A percentile compares a stretch with the other conserved stretches of the same genome.
phyloP scores from a whole-genome alignment of 2,888 invertebrate species.

The Drosophila sordidula region DNA sequence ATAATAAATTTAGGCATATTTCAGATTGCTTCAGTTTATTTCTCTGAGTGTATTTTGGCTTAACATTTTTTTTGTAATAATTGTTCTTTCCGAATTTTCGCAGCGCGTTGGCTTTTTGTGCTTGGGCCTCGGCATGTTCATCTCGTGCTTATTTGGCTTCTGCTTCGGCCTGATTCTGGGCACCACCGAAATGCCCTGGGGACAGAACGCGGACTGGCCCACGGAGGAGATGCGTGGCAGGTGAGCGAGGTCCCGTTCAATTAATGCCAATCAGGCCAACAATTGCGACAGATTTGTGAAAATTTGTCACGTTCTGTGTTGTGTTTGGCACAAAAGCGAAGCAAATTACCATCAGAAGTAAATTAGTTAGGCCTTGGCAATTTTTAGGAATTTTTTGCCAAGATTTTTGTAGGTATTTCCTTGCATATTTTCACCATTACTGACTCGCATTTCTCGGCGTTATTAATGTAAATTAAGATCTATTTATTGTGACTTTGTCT shows the following conservation, averaged over 20 bases:
- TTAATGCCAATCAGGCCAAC: slow-evolving; percentile 55
- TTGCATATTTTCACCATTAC: too few species aligned
- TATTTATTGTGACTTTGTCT: neutral
- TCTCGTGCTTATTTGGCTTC: slow-evolving; percentile 93
- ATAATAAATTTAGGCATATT: too few species aligned
- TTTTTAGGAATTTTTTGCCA: too few species aligned
- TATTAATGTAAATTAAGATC: neutral
- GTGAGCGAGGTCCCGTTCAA: slow-evolving; percentile 83
- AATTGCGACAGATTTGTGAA: slow-evolving; percentile 44
- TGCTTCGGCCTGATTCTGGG: slow-evolving; percentile 91
- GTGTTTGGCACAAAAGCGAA: slow-evolving; percentile 1
- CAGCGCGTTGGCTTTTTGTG: slow-evolving; percentile 90
- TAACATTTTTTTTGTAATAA: too few species aligned
- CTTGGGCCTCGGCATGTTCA: slow-evolving; percentile 89
- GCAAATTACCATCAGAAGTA: slow-evolving; percentile 16
- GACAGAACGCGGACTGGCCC: slow-evolving; percentile 89
- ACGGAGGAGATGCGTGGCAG: slow-evolving; percentile 92
- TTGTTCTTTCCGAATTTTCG: too few species aligned
- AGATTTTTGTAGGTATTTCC: too few species aligned
- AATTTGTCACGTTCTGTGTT: slow-evolving; percentile 44
- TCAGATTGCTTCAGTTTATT: too few species aligned
- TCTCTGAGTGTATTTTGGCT: too few species aligned
- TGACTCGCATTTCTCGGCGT: neutral
- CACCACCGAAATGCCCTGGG: slow-evolving; percentile 91
- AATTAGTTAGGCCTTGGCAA: too few species aligned